phyloP scores from a whole-genome alignment of 2,113 vertebrate species.

The Chamaetylas fuelleborni region DNA sequence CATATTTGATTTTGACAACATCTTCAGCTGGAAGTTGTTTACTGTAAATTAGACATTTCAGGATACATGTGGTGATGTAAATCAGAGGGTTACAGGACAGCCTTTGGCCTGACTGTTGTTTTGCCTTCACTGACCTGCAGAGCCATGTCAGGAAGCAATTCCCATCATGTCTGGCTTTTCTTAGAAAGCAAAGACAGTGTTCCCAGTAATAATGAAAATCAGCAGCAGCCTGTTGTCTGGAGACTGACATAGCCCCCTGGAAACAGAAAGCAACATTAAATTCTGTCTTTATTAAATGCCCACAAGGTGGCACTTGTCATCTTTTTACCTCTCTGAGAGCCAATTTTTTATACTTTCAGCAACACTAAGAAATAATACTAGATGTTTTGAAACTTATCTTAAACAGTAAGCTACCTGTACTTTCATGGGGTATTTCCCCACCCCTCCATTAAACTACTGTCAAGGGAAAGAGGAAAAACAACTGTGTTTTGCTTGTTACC shows the following conservation, averaged over 20 bases:
- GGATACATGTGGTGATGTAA: background rate
- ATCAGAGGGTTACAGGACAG: background rate
- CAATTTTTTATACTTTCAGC: background rate
- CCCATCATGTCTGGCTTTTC: background rate
- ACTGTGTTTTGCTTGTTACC: background rate
- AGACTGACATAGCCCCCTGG: background rate
- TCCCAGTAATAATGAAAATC: background rate
- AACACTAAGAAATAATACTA: background rate
- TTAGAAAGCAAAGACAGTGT: background rate
- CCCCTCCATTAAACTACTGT: background rate
- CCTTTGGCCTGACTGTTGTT: background rate
- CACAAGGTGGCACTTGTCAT: constrained; percentile 78
- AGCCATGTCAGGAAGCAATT: background rate
- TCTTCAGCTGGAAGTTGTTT: background rate
- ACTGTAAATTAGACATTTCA: background rate
- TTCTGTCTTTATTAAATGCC: constrained; percentile 31
- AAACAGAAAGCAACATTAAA: background rate
- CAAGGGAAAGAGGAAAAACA: background rate
- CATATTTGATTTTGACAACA: background rate
- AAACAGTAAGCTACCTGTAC: background rate
- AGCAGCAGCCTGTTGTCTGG: background rate
- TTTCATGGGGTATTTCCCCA: background rate
- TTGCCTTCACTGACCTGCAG: background rate
- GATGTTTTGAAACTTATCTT: background rate
- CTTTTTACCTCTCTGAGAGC: constrained; percentile 44